These are phyloP conservation scores for Drosophila pachea DNA, from an alignment of 1,140 invertebrate genomes.

Conservation along the genomic window DNA sequence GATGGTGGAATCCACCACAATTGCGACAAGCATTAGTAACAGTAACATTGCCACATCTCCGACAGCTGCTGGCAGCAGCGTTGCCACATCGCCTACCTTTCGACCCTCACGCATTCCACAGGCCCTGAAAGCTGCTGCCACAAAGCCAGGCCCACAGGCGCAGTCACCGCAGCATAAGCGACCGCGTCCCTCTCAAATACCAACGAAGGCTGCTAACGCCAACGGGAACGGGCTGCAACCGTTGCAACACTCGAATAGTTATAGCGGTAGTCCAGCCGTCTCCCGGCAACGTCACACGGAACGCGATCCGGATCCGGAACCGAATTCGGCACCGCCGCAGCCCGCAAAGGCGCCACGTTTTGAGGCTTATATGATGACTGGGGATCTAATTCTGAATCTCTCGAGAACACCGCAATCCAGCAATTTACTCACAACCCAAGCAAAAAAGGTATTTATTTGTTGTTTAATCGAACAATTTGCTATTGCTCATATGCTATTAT, in stretches of 20 bases:
- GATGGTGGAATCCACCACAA: slow-evolving; percentile 62
- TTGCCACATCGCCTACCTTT: slow-evolving; percentile 66
- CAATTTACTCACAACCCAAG: slow-evolving; percentile 82
- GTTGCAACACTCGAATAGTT: slow-evolving; percentile 73
- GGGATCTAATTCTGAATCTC: slow-evolving; percentile 94
- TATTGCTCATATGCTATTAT: neutral
- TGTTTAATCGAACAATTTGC: no score
- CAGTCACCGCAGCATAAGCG: slow-evolving; percentile 76
- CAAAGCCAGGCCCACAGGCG: slow-evolving; percentile 60
- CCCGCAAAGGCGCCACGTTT: slow-evolving; percentile 82
- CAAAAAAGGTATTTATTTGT: slow-evolving; percentile 81
- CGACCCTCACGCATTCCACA: slow-evolving; percentile 79
- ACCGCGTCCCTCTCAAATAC: slow-evolving; percentile 75
- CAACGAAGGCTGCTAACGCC: slow-evolving; percentile 74
- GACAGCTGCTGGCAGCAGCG: slow-evolving; percentile 45
- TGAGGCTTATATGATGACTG: slow-evolving; percentile 98
- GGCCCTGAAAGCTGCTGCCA: slow-evolving; percentile 60
- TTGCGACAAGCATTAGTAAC: slow-evolving; percentile 46
- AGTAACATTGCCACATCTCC: slow-evolving; percentile 41
- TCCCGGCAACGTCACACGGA: slow-evolving; percentile 53
- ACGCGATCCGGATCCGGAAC: slow-evolving; percentile 55
- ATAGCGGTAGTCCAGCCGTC: slow-evolving; percentile 66
- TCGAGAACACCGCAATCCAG: slow-evolving; percentile 86
- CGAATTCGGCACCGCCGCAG: slow-evolving; percentile 74
- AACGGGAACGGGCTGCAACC: slow-evolving; percentile 51